phyloP scores from a whole-genome alignment of 2,797 vertebrate species.

The Morus bassanus region DNA sequence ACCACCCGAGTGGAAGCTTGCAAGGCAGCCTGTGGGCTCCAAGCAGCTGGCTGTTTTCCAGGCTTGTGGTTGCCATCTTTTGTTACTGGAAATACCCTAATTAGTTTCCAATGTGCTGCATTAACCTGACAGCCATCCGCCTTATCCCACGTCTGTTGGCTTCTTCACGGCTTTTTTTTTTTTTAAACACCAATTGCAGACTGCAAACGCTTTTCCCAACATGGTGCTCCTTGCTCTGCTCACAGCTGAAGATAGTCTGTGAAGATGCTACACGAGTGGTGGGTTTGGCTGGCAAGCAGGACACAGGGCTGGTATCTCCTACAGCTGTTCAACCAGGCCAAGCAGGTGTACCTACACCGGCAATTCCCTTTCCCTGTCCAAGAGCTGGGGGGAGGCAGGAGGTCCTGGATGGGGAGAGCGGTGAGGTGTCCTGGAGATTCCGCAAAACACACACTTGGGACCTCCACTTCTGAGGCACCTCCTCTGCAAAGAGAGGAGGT shows the following conservation, averaged over 20 bases:
- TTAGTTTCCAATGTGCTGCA: background rate
- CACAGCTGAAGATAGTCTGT: background rate
- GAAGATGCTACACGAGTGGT: background rate
- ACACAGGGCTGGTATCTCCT: background rate
- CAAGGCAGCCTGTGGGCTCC: background rate
- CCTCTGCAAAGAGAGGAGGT: background rate
- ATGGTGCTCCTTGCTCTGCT: background rate
- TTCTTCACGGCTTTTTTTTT: background rate
- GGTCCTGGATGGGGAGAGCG: background rate
- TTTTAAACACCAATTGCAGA: background rate
- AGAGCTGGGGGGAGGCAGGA: background rate
- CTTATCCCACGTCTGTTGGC: background rate
- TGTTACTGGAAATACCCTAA: slow-evolving; percentile 13
- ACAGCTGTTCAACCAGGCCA: accelerated
- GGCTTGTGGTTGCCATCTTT: background rate
- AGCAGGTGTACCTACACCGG: background rate
- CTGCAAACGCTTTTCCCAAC: background rate
- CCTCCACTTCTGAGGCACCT: background rate
- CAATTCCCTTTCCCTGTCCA: background rate
- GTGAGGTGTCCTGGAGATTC: background rate
- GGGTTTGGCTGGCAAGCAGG: background rate
- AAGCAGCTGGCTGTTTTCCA: background rate
- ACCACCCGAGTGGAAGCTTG: background rate
- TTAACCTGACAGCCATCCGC: background rate
- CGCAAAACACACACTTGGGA: background rate